Evolutionary conservation across 2,113 vertebrate genomes (phyloP).

Genomic region (Oncorhynchus keta): DNA sequence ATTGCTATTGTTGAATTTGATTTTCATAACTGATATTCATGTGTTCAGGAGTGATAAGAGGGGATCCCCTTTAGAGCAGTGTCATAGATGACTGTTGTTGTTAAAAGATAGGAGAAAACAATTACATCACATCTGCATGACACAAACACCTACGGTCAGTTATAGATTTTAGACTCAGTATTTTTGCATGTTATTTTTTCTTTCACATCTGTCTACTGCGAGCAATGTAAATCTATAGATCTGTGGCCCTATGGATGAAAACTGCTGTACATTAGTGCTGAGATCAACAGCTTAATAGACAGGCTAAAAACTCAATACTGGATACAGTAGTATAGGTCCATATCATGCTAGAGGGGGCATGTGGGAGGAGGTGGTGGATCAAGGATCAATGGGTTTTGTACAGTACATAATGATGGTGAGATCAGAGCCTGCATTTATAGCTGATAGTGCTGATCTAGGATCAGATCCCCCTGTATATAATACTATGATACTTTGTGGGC

Average conservation of each 20-base stretch:
- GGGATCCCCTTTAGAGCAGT: background rate
- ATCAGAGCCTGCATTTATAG: too few relatives aligned
- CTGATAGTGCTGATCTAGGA: too few relatives aligned
- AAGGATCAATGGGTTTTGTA: too few relatives aligned
- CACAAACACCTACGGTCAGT: background rate
- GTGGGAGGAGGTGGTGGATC: constrained; percentile 9
- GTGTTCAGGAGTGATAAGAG: background rate
- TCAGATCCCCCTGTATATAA: too few relatives aligned
- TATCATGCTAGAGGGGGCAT: constrained; percentile 35
- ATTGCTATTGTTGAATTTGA: too few relatives aligned
- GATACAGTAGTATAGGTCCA: constrained; percentile 1
- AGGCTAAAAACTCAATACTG: constrained; percentile 19
- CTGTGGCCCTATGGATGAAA: background rate
- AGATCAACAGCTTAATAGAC: background rate
- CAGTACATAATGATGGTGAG: too few relatives aligned
- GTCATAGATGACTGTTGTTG: background rate
- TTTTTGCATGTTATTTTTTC: background rate
- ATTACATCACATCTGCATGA: background rate
- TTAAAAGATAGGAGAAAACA: background rate
- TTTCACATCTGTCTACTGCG: background rate
- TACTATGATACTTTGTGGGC: too few relatives aligned
- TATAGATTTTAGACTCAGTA: background rate
- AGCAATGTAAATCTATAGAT: background rate
- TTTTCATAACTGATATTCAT: background rate
- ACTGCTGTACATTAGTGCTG: background rate